Base-by-base conservation (phyloP, 2,113 vertebrate genomes). In the Catharus bicknelli region DNA sequence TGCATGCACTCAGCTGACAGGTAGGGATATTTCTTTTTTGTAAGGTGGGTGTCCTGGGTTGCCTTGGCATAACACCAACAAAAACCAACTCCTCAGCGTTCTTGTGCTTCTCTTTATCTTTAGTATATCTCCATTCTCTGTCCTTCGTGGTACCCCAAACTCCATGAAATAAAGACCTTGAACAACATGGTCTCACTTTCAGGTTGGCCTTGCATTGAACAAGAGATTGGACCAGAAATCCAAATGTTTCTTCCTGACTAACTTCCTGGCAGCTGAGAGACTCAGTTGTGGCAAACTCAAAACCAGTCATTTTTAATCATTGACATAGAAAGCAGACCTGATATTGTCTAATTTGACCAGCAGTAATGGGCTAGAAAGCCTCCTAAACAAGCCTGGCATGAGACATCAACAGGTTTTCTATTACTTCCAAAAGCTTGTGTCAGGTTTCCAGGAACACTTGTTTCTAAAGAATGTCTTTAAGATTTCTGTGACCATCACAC, bases 21-120 rank as follows among this genome's bases (percentile, higher is more conserved):
- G 19, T 19, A 9, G 17, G 5, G 7, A 6, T 76, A 14, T 47
- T 77, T 67, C 6, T 58, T 62, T 36, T 54, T 16, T 2, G 0
- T 32, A 26, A 34, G 10, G 7, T 16, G 21, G 8, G 20, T 63
- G 13, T 58, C 25, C 32, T 47, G 36, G 7, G 7, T 66, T 84
- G 51, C 74, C 26, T 47, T 61, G 36, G 26, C 29, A 7, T 53
- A 55, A 38, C 13, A 45, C 17, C 54, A n/a, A 50, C n/a, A 47
- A 32, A 63, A 66, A 0, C 3, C 17, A 58, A 2, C 13, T 29
- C 27, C 51, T 73, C 36, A 43, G 18, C 9, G 7, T 80, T 77
- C 2, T 23, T 32, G 43, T 59, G 19, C 48, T 76, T 73, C 45
- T 81, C 58, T 92, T 13, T 59, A 6, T 51, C 23, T 9, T 68